Evolutionary conservation across 1,140 invertebrate species (phyloP).

Genomic region (Dryas iulia): DNA sequence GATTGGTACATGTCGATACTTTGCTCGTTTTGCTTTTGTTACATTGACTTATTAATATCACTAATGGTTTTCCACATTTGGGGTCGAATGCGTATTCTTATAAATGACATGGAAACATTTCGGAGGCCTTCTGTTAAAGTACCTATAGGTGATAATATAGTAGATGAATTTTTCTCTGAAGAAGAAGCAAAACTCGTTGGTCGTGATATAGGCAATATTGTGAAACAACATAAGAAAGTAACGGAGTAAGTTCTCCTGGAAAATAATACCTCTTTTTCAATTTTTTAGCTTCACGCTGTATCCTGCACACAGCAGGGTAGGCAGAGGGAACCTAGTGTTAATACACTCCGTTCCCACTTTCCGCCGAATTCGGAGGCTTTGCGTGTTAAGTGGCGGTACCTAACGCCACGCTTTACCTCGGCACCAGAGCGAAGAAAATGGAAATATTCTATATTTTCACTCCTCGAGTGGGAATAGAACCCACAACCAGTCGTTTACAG

Average conservation of each 20-base stretch:
- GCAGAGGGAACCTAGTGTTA: too few species aligned
- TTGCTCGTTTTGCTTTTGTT: conserved; percentile 25
- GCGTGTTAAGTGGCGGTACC: too few species aligned
- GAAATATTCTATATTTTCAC: too few species aligned
- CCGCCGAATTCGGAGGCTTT: too few species aligned
- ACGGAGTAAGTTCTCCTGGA: conserved; percentile 33
- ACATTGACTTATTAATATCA: conserved; percentile 34
- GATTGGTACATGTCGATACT: conserved; percentile 37
- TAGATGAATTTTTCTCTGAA: conserved; percentile 23
- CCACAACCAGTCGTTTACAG: too few species aligned
- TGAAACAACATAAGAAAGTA: conserved; percentile 34
- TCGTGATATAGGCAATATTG: conserved; percentile 17
- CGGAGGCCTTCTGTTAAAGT: conserved; percentile 9
- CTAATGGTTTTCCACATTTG: conserved; percentile 40
- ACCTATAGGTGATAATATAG: not conserved
- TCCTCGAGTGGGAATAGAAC: too few species aligned
- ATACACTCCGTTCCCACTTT: too few species aligned
- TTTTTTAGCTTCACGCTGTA: too few species aligned
- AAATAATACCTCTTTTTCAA: too few species aligned
- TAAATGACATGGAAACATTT: conserved; percentile 32
- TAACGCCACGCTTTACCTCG: too few species aligned
- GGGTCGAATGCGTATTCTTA: conserved; percentile 42
- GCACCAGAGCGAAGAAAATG: too few species aligned
- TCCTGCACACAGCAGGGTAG: too few species aligned
- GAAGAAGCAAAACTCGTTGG: conserved; percentile 23